Evolutionary conservation across 2,113 vertebrate species (phyloP).

Genomic region (Sporophila hypoxantha): DNA sequence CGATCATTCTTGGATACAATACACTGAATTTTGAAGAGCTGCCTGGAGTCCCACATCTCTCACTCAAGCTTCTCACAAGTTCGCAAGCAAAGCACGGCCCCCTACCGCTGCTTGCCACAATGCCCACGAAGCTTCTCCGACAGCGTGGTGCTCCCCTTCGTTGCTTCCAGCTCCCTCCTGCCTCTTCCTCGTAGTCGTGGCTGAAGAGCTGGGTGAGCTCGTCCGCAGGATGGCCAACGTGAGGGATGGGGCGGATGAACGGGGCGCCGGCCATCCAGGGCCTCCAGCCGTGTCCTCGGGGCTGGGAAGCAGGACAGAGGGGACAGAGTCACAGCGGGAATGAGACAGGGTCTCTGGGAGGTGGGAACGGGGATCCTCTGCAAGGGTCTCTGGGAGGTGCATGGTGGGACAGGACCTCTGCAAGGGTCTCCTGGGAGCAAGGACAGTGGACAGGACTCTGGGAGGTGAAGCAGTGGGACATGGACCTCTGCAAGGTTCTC

Average conservation of each 20-base stretch:
- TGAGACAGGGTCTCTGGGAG: not conserved
- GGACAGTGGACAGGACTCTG: too few species aligned
- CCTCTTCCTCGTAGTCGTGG: slow-evolving; percentile 76
- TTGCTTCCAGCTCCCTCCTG: slow-evolving; percentile 80
- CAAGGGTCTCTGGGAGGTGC: too few species aligned
- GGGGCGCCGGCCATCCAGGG: slow-evolving; percentile 62
- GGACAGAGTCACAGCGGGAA: not conserved
- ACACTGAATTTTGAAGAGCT: too few species aligned
- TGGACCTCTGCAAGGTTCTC: not conserved
- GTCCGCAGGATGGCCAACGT: slow-evolving; percentile 72
- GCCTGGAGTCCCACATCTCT: too few species aligned
- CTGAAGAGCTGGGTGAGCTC: slow-evolving; percentile 73
- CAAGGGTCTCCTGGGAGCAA: too few species aligned
- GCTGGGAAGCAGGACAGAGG: slow-evolving; percentile 53
- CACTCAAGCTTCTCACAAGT: too few species aligned
- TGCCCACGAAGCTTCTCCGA: slow-evolving; percentile 84
- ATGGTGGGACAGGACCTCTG: not conserved
- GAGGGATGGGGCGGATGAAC: slow-evolving; percentile 66
- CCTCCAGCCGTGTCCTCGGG: slow-evolving; percentile 60
- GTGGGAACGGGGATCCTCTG: not conserved
- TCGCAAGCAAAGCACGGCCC: fast-evolving
- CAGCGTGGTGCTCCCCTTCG: slow-evolving; percentile 83
- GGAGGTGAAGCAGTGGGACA: too few species aligned
- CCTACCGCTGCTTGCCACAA: not conserved
- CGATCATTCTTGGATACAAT: too few species aligned